phyloP scores from a whole-genome alignment of 2,113 vertebrate species.

The Microtus richardsoni region DNA sequence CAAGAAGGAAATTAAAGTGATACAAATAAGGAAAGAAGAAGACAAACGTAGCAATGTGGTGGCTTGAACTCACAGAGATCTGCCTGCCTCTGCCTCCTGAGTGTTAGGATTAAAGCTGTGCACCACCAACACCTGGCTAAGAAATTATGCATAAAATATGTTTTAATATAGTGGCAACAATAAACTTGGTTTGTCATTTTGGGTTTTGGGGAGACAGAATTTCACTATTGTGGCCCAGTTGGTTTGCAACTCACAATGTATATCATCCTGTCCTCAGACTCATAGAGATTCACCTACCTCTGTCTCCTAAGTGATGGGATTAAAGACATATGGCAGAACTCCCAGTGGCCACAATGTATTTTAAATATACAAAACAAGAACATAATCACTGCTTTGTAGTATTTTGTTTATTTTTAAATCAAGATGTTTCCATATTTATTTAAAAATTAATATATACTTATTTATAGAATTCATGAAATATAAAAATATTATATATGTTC shows the following conservation, averaged over 20 bases:
- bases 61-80: too few species aligned
- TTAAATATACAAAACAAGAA: constrained; percentile 40
- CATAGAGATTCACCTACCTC: neutral
- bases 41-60: too few species aligned
- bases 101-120: too few species aligned
- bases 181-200: neutral
- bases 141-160: neutral
- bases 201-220: neutral
- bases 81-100: too few species aligned
- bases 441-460: neutral
- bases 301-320: neutral
- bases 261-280: neutral
- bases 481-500: neutral
- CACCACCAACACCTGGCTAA: too few species aligned
- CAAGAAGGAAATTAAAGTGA: too few species aligned
- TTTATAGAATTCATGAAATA: constrained; percentile 21
- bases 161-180: neutral
- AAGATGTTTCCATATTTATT: constrained; percentile 15
- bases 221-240: neutral
- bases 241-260: neutral
- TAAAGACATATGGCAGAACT: neutral
- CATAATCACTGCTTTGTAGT: neutral
- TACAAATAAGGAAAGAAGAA: too few species aligned
- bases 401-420: neutral
- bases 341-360: neutral